Percentiles rank a stretch among this genome's conserved stretches.
Evolutionary conservation across 2,797 vertebrate genomes (phyloP).

Genomic region (Pogoniulus pusillus): DNA sequence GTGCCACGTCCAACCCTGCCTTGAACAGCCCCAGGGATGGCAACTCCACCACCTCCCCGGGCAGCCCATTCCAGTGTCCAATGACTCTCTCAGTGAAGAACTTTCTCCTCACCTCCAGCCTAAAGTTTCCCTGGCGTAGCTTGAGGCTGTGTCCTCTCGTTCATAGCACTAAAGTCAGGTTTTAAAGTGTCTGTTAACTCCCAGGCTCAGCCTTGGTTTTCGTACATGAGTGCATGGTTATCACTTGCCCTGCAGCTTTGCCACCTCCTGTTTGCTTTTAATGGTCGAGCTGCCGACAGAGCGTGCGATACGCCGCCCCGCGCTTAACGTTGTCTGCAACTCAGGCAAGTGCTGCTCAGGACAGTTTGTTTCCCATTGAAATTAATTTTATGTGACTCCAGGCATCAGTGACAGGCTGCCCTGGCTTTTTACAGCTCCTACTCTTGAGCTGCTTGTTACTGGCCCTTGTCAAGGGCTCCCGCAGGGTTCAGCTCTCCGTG

Average conservation of each 20-base stretch:
- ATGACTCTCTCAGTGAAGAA: too few relatives aligned
- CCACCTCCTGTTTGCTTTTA: constrained; percentile 60
- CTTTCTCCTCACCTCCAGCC: too few relatives aligned
- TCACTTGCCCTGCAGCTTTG: constrained; percentile 49
- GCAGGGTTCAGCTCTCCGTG: neutral
- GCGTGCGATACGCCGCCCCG: fast-evolving
- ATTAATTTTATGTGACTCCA: constrained; percentile 66
- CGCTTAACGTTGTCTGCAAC: neutral
- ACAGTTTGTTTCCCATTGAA: constrained; percentile 64
- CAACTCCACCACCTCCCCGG: too few relatives aligned
- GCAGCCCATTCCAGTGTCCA: too few relatives aligned
- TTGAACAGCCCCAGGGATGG: too few relatives aligned
- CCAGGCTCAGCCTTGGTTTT: neutral
- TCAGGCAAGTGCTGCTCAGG: neutral
- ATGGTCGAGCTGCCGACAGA: constrained; percentile 42
- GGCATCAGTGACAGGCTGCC: constrained; percentile 54
- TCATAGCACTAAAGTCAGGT: constrained; percentile 33
- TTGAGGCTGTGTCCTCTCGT: too few relatives aligned
- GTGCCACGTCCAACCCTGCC: too few relatives aligned
- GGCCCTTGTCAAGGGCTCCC: neutral
- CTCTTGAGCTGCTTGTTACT: neutral
- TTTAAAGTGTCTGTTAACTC: constrained; percentile 57
- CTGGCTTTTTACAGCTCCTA: constrained; percentile 28
- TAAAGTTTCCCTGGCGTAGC: too few relatives aligned
- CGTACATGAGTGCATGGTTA: neutral